Conservation (phyloP, 2,113 vertebrate genomes). For the Acrocephalus arundinaceus region DNA sequence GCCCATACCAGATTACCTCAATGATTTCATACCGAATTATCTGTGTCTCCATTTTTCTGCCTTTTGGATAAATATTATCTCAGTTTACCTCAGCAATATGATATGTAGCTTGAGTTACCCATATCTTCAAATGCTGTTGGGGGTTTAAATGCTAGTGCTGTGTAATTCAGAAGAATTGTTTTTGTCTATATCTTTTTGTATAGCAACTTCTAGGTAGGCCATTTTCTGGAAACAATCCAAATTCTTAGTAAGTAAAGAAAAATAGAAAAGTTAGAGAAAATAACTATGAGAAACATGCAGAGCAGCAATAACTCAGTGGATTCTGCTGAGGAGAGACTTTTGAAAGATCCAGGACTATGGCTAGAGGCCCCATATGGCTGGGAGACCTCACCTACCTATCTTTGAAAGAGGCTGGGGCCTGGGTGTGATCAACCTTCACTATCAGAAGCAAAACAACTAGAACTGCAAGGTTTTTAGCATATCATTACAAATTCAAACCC, state of each 20-base stretch:
- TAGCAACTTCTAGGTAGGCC: neutral
- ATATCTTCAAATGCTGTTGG: neutral
- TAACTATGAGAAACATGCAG: neutral
- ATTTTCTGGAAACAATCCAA: neutral
- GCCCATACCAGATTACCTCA: neutral
- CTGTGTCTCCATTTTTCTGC: neutral
- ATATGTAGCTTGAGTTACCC: neutral
- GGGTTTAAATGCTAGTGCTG: neutral
- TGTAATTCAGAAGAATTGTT: neutral
- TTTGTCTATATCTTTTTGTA: neutral
- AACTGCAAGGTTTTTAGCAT: conserved; percentile 41
- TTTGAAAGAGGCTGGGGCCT: neutral
- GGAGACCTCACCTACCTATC: neutral
- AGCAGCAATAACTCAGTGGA: neutral
- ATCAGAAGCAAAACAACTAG: conserved; percentile 24
- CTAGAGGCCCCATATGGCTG: fast-evolving
- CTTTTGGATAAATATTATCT: neutral
- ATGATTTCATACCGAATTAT: neutral
- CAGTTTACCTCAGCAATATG: neutral
- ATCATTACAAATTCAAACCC: conserved; percentile 13
- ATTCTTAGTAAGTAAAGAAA: neutral
- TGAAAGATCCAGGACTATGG: neutral
- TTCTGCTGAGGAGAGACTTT: neutral
- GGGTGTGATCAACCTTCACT: neutral
- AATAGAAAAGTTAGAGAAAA: neutral